A percentile compares a stretch with the other conserved stretches of the same genome.
Conservation (phyloP, 2,113 vertebrate species). For the Actenoides hombroni region DNA sequence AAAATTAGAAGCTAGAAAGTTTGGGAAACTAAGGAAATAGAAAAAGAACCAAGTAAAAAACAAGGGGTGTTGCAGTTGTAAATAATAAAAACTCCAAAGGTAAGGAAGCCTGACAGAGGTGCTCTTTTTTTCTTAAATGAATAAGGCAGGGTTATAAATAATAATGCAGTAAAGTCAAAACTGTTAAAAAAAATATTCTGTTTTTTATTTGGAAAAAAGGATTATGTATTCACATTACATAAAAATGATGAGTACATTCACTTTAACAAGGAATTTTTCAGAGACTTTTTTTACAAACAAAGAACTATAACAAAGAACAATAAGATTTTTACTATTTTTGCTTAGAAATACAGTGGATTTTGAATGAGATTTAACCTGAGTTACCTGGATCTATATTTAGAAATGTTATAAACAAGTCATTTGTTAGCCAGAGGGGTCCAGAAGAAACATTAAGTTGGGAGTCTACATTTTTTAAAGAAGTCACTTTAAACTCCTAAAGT, state of each 20-base stretch:
- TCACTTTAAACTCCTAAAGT: conserved; percentile 51
- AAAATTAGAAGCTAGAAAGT: conserved; percentile 11
- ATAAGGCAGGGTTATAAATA: not conserved
- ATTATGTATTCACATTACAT: not conserved
- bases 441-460: conserved; percentile 5
- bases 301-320: not conserved
- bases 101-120: not conserved
- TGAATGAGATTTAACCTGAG: conserved; percentile 26
- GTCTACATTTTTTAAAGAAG: conserved; percentile 45
- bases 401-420: conserved; percentile 55
- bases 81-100: not conserved
- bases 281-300: not conserved
- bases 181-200: not conserved
- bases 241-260: not conserved
- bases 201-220: not conserved
- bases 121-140: not conserved
- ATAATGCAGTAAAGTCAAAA: not conserved
- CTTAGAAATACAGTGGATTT: not conserved
- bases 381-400: conserved; percentile 54
- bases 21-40: not conserved
- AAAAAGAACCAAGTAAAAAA: not conserved
- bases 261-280: not conserved
- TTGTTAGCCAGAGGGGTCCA: conserved; percentile 56
- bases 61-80: not conserved
- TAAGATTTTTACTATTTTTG: not conserved